Conservation (phyloP, 2,113 vertebrate genomes). For the Herpetotheres cachinnans region DNA sequence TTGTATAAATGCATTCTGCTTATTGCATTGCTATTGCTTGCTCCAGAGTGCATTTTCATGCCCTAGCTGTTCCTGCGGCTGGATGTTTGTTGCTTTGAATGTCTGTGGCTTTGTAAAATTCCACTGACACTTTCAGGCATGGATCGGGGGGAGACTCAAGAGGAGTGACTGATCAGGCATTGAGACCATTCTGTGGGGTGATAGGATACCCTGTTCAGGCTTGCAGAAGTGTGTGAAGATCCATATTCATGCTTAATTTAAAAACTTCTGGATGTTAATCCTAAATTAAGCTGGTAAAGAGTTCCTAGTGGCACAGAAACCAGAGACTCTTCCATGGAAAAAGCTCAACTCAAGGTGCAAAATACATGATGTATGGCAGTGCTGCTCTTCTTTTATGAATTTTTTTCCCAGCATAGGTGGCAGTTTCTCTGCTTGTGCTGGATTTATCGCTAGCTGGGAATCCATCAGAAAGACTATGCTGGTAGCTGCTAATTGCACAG, state of each 20-base stretch:
- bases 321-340: background rate
- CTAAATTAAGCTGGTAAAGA: background rate
- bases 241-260: background rate
- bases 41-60: background rate
- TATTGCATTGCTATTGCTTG: background rate
- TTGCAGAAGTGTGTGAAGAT: background rate
- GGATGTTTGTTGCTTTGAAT: background rate
- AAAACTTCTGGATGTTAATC: background rate
- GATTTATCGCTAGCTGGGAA: background rate
- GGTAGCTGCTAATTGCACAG: background rate
- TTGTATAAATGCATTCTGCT: background rate
- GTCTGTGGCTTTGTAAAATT: background rate
- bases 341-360: background rate
- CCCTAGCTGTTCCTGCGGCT: background rate
- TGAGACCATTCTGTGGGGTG: background rate
- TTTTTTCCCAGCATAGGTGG: background rate
- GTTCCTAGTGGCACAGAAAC: background rate
- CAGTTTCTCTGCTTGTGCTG: background rate
- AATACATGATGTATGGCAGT: background rate
- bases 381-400: background rate
- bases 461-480: background rate
- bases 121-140: background rate
- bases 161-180: background rate
- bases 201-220: background rate
- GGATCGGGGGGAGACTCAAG: background rate